Evolutionary conservation across 2,113 vertebrate species (phyloP), one percentile per base, ranked within the genome.

Genomic region (Callaeas wilsoni): DNA sequence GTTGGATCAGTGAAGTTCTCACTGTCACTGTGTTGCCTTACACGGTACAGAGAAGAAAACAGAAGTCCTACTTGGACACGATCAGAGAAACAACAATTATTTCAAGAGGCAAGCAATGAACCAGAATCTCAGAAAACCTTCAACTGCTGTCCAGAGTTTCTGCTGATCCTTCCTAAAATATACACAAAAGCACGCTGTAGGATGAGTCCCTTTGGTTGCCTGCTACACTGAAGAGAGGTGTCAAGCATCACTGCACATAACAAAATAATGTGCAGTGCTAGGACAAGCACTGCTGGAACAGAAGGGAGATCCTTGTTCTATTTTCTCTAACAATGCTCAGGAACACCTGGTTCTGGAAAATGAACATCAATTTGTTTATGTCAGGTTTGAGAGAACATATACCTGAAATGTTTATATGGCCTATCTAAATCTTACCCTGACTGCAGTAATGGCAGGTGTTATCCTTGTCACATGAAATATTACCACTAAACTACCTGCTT

Each of bases 111-210:
- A 81, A 86, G 7, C 22, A 60, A 50, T 32, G 62, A 78, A 71
- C 6, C 19, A 76, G 35, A 47, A 12, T 88, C 68, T 77, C 76
- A 88, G 59, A 86, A 81, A 27, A 78, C 37, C 47, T 83, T 39
- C 60, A 81, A 2, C 14, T 47, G 23, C 30, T 81, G 39, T 41
- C 71, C 35, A 44, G 65, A 55, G 6, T 57, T 88, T 70, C 74
- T 91, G 35, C 16, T 62, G 18, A 70, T 70, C 29, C 75, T 85
- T 73, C 39, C 13, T 80, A 63, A 80, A 71, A 69, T 32, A 35
- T 3, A 65, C 0, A 0, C 2, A 1, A 77, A 20, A n/a, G 8
- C 8, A 44, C 6, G 8, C 11, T 5, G 7, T 13, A 47, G 41
- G 18, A 12, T 16, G 37, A 42, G 46, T 65, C n/a, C 37, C 30